phyloP scores from a whole-genome alignment of 2,113 vertebrate species.

The Theropithecus gelada region DNA sequence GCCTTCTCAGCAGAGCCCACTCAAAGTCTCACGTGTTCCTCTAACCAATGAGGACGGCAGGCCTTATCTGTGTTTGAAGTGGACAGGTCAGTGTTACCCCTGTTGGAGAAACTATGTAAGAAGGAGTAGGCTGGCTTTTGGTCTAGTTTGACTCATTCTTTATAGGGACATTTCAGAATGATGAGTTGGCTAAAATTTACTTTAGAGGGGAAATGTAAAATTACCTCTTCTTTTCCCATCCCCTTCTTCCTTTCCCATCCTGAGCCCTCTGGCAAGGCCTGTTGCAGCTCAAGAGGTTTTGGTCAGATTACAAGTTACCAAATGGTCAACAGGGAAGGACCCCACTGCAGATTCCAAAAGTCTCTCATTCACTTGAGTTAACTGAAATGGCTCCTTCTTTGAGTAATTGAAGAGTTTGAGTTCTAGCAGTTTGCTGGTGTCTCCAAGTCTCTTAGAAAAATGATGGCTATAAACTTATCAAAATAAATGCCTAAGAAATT shows the following conservation, averaged over 20 bases:
- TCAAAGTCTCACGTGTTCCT: neutral
- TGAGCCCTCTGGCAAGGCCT: neutral
- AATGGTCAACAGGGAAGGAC: neutral
- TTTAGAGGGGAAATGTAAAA: neutral
- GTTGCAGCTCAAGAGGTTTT: neutral
- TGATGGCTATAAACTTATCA: neutral
- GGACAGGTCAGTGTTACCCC: accelerated
- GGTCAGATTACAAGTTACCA: neutral
- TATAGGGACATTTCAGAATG: neutral
- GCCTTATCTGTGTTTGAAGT: accelerated
- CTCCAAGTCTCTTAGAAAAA: conserved; percentile 3
- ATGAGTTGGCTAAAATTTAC: neutral
- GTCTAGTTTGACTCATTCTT: neutral
- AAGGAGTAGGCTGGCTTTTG: neutral
- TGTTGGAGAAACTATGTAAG: accelerated
- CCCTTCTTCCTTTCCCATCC: neutral
- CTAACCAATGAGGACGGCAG: accelerated
- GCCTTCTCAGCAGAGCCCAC: neutral
- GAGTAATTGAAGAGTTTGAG: neutral
- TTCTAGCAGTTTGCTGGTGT: neutral
- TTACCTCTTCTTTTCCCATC: neutral
- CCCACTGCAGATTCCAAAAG: neutral
- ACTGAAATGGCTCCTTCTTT: neutral
- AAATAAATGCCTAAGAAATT: neutral
- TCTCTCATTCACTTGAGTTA: neutral